These are phyloP conservation scores for Sitobion miscanthi DNA, from an alignment of 1,140 invertebrate species.

Conservation along the genomic window DNA sequence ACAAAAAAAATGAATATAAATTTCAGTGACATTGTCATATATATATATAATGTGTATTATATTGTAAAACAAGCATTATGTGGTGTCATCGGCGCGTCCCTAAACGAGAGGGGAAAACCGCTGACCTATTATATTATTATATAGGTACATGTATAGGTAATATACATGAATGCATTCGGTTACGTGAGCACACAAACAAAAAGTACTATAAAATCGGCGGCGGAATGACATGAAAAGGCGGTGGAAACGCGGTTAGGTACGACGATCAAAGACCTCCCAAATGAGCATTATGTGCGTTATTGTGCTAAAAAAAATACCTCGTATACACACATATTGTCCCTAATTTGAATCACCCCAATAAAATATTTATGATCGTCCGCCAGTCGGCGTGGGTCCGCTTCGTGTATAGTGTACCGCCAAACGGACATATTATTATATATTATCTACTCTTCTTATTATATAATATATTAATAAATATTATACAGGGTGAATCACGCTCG, in stretches of 20 bases:
- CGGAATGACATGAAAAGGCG: slow-evolving; percentile 36
- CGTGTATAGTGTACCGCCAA: not conserved
- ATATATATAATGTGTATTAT: not conserved
- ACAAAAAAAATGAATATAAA: slow-evolving; percentile 15
- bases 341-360: slow-evolving; percentile 50
- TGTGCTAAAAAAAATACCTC: slow-evolving; percentile 22
- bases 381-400: not conserved
- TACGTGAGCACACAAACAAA: not conserved
- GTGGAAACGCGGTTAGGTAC: slow-evolving; percentile 24
- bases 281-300: not conserved
- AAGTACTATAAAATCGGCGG: slow-evolving; percentile 13
- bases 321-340: not conserved
- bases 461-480: too few relatives aligned
- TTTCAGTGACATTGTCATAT: slow-evolving; percentile 19
- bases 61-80: slow-evolving; percentile 1
- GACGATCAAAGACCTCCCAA: slow-evolving; percentile 47
- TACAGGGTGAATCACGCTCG: too few relatives aligned
- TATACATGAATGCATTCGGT: not conserved
- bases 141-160: not conserved
- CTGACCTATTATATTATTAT: not conserved
- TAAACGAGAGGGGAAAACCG: not conserved
- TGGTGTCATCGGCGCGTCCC: not conserved
- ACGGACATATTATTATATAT: not conserved
- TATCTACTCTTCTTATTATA: not conserved
- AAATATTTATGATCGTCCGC: slow-evolving; percentile 35